A percentile compares a stretch with the other conserved stretches of the same genome.
phyloP scores from a whole-genome alignment of 2,797 vertebrate species.

The Dipus sagitta region DNA sequence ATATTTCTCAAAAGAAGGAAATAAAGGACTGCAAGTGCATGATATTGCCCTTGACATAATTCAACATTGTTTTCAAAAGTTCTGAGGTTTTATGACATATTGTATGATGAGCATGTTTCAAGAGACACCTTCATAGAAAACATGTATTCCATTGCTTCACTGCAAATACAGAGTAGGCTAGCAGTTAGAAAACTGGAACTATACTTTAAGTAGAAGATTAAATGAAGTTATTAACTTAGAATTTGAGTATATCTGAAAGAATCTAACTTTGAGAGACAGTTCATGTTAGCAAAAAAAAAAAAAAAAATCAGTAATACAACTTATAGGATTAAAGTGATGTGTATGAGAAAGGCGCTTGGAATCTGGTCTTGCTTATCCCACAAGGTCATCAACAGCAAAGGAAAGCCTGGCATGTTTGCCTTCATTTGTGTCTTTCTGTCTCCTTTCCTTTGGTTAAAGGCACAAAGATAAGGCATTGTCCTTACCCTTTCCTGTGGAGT shows the following conservation, averaged over 20 bases:
- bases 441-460: neutral
- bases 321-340: neutral
- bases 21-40: neutral
- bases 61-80: neutral
- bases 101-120: neutral
- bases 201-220: neutral
- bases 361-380: neutral
- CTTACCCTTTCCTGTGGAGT: neutral
- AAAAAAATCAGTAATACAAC: constrained; percentile 24
- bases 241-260: neutral
- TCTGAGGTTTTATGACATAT: neutral
- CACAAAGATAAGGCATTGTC: neutral
- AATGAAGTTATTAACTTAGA: neutral
- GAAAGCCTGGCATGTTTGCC: neutral
- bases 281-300: neutral
- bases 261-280: neutral
- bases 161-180: neutral
- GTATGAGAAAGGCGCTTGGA: neutral
- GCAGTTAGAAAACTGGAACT: neutral
- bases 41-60: neutral
- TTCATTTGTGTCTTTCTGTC: neutral
- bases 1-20: neutral
- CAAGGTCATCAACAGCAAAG: neutral
- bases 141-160: neutral
- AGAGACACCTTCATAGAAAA: neutral